Evolutionary conservation across 2,888 invertebrate genomes (phyloP).

Genomic region (Dynastes hyllus): DNA sequence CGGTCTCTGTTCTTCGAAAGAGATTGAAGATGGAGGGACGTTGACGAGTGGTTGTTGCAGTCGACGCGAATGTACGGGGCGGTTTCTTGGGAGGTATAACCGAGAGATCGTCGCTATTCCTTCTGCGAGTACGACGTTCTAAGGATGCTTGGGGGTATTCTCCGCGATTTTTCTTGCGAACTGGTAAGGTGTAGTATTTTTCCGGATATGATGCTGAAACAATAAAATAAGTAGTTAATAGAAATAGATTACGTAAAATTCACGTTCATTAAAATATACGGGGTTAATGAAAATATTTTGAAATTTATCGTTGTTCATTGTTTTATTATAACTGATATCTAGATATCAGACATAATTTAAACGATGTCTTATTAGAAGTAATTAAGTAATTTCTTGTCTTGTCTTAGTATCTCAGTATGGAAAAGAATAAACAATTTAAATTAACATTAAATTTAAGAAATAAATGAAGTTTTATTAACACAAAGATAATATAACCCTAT

Average conservation of each 20-base stretch:
- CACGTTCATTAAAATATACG: too few relatives aligned
- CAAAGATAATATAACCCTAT: too few relatives aligned
- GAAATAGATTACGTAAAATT: background rate
- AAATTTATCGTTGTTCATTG: too few relatives aligned
- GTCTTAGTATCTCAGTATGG: too few relatives aligned
- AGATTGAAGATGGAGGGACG: constrained; percentile 78
- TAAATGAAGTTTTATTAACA: too few relatives aligned
- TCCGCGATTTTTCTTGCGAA: constrained; percentile 72
- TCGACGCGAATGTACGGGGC: constrained; percentile 71
- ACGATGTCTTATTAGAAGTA: too few relatives aligned
- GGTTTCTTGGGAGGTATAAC: constrained; percentile 66
- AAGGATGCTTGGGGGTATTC: constrained; percentile 63
- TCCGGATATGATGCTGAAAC: constrained; percentile 71
- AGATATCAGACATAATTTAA: too few relatives aligned
- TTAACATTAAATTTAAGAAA: too few relatives aligned
- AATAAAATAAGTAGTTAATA: constrained; percentile 24
- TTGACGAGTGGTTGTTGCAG: constrained; percentile 76
- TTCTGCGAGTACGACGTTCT: constrained; percentile 62
- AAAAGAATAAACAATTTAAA: too few relatives aligned
- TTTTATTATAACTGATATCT: too few relatives aligned
- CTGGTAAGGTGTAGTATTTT: constrained; percentile 81
- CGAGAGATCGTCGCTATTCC: constrained; percentile 75
- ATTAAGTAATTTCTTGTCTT: too few relatives aligned
- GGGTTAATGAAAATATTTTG: too few relatives aligned
- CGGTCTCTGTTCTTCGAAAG: constrained; percentile 75